Evolutionary conservation across 2,888 invertebrate species (phyloP).

Genomic region (Aphidoletes aphidimyza): DNA sequence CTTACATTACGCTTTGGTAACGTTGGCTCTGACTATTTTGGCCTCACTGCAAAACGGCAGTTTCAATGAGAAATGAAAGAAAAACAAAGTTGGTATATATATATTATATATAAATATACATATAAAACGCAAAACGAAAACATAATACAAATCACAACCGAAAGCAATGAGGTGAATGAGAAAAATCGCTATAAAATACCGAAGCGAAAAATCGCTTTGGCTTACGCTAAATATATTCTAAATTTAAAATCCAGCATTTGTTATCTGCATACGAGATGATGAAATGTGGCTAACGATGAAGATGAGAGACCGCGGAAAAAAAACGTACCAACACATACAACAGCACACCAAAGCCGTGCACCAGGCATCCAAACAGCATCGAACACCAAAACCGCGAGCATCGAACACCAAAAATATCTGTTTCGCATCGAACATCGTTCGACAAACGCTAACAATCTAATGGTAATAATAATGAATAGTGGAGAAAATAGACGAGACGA

Average conservation of each 20-base stretch:
- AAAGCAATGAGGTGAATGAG: constrained; percentile 50
- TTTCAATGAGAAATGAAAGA: neutral
- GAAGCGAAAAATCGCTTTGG: constrained; percentile 15
- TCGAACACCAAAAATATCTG: neutral
- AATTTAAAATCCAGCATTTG: constrained; percentile 48
- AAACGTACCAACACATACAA: neutral
- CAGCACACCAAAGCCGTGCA: neutral
- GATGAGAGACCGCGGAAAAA: neutral
- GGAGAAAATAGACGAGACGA: neutral
- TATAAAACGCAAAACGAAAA: constrained; percentile 25
- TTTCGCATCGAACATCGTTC: constrained; percentile 46
- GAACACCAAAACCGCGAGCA: neutral
- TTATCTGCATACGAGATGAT: constrained; percentile 50
- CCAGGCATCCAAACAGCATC: neutral
- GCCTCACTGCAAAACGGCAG: constrained; percentile 9
- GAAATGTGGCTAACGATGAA: constrained; percentile 49
- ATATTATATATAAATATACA: neutral
- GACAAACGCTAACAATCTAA: constrained; percentile 51
- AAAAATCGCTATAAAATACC: constrained; percentile 14
- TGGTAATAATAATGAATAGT: constrained; percentile 38
- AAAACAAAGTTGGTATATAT: neutral
- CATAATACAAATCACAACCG: constrained; percentile 52
- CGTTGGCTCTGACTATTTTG: constrained; percentile 4
- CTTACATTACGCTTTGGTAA: no score
- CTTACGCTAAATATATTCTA: constrained; percentile 48